A percentile compares a stretch with the other conserved stretches of the same genome.
Evolutionary conservation across 2,113 vertebrate genomes (phyloP).

Genomic region (Genyomyrus donnyi): DNA sequence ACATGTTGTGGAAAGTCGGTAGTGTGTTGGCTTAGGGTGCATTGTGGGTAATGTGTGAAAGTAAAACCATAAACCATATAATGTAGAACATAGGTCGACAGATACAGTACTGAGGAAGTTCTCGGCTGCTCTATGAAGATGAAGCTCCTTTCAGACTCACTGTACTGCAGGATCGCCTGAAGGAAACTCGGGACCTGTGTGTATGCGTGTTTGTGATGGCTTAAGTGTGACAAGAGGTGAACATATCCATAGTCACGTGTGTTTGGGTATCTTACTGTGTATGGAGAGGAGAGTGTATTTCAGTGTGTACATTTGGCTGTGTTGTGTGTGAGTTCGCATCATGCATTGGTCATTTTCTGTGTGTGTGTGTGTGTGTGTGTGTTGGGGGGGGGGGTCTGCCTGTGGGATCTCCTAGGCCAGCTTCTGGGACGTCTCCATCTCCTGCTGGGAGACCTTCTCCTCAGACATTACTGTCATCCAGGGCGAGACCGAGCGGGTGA

Average conservation of each 20-base stretch:
- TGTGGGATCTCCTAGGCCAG: constrained; percentile 63
- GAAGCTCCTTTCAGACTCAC: not conserved
- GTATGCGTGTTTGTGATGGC: not conserved
- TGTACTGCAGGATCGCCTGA: not conserved
- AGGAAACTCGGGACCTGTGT: not conserved
- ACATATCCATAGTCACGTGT: constrained; percentile 21
- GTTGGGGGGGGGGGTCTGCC: not conserved
- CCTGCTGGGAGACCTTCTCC: constrained; percentile 87
- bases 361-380: constrained; percentile 17
- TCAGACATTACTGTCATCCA: constrained; percentile 93
- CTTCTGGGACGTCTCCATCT: constrained; percentile 83
- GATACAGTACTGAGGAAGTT: not conserved
- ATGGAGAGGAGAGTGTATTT: constrained; percentile 32
- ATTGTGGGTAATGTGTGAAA: not conserved
- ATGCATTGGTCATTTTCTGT: constrained; percentile 13
- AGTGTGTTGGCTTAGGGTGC: not conserved
- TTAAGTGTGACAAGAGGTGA: constrained; percentile 43
- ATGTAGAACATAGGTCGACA: not conserved
- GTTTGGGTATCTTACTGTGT: not conserved
- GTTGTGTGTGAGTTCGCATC: constrained; percentile 26
- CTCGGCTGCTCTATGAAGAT: not conserved
- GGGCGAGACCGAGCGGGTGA: constrained; percentile 82
- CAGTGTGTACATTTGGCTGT: constrained; percentile 36
- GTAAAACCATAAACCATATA: not conserved
- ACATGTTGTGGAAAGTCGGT: not conserved